Base-by-base conservation (phyloP, 2,888 invertebrate genomes). In the Yponomeuta malinellus region DNA sequence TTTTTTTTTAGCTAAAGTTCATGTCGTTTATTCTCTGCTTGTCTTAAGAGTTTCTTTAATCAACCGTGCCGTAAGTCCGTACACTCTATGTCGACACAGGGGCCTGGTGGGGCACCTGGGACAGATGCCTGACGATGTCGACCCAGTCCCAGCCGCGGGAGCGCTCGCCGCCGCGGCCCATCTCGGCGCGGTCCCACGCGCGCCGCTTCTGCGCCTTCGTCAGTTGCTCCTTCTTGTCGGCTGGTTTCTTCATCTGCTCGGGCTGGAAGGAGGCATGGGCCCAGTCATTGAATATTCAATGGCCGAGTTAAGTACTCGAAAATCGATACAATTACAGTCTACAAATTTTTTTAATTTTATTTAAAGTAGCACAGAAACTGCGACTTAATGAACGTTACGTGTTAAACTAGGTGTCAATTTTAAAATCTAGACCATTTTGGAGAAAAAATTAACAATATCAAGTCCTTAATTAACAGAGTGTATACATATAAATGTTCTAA, bases 71-170 rank as follows among this genome's bases (percentile, higher is more conserved):
- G 33, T 68, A 9, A 23, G 64, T 12, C 52, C 12, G 10, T 2
- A 8, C 52, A 4, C 15, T 59, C 52, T 59, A 15, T 59, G 15
- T 12, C 1, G 52, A 3, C 6, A 59, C 52, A 15, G 81, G 72
- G 0, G 86, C 82, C 15, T 82, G 82, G 72, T 89, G 87, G 0
- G 90, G 89, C 0, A 79, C 90, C 63, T 98, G 98, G 10, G 97
- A 97, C 72, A 99, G 93, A 90, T 99, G 99, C 86, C 97, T 98
- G n/a, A 99, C 96, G 74, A 99, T 95, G 83, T 98, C 98, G 10
- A 98, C 95, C 98, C 99, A 99, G 90, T 99, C 95, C 94, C 95
- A 97, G 0, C 99, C 99, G 48, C 98, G 91, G 0, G 97, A 96
- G 75, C 94, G 94, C 81, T 98, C 98, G 0, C 98, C 98, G 48